A percentile compares a stretch with the other conserved stretches of the same genome.
phyloP scores from a whole-genome alignment of 2,113 vertebrate species.

The Pituophis catenifer region DNA sequence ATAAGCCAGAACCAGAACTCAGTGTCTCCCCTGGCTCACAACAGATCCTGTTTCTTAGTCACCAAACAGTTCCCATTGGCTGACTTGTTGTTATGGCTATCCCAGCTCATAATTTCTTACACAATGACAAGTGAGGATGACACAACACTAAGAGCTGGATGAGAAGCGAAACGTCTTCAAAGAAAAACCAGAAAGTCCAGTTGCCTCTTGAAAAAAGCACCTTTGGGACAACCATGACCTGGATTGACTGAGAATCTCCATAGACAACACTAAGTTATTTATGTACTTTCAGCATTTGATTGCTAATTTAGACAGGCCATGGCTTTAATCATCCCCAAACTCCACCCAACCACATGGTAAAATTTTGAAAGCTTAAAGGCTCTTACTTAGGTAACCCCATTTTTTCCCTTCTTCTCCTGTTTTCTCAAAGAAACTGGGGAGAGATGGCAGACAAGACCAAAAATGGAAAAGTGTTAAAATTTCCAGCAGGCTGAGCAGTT shows the following conservation, averaged over 20 bases:
- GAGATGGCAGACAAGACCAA: background rate
- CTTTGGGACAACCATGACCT: too few relatives aligned
- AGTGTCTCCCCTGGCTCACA: too few relatives aligned
- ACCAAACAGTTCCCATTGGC: too few relatives aligned
- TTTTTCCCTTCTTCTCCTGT: background rate
- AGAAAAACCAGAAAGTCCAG: too few relatives aligned
- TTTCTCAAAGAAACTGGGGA: background rate
- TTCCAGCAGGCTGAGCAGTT: constrained; percentile 32
- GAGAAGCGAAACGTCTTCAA: too few relatives aligned
- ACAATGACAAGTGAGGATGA: background rate
- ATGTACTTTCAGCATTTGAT: background rate
- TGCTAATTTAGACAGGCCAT: background rate
- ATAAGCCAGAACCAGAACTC: too few relatives aligned
- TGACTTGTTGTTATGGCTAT: too few relatives aligned
- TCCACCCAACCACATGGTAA: background rate
- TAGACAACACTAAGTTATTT: background rate
- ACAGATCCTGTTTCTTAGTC: too few relatives aligned
- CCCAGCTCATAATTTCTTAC: too few relatives aligned
- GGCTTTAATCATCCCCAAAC: background rate
- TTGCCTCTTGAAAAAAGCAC: too few relatives aligned
- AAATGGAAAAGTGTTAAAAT: constrained; percentile 42
- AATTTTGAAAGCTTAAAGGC: background rate
- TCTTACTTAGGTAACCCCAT: background rate
- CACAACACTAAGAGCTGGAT: background rate
- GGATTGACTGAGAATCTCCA: too few relatives aligned